phyloP scores from a whole-genome alignment of 1,140 invertebrate species.

The Brachionus asplanchnoidis region DNA sequence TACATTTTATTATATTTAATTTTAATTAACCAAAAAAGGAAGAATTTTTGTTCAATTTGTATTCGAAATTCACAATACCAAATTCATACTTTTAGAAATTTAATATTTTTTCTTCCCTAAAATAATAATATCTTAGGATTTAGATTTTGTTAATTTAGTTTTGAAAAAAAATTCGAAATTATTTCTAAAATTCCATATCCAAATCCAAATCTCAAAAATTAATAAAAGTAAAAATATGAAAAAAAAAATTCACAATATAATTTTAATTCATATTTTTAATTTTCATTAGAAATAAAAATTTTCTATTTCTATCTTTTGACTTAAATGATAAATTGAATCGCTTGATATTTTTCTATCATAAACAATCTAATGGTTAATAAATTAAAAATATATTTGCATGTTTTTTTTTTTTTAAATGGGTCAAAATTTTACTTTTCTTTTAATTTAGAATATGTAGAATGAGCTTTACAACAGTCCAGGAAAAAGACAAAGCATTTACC shows the following conservation, averaged over 20 bases:
- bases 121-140: neutral
- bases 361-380: too few species aligned
- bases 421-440: neutral
- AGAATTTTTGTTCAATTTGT: too few species aligned
- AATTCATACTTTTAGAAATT: too few species aligned
- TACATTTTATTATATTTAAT: too few species aligned
- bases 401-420: neutral
- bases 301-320: too few species aligned
- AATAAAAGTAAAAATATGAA: neutral
- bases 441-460: neutral
- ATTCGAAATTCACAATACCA: too few species aligned
- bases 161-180: neutral
- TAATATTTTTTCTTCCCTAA: too few species aligned
- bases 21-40: too few species aligned
- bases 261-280: neutral
- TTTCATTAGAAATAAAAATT: neutral
- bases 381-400: neutral
- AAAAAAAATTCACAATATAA: neutral
- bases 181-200: neutral
- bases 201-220: neutral
- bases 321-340: too few species aligned
- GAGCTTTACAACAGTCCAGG: neutral
- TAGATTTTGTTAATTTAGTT: neutral
- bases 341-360: too few species aligned
- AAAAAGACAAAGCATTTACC: neutral